phyloP scores from a whole-genome alignment of 1,140 invertebrate genomes.

The Brachionus angularis region DNA sequence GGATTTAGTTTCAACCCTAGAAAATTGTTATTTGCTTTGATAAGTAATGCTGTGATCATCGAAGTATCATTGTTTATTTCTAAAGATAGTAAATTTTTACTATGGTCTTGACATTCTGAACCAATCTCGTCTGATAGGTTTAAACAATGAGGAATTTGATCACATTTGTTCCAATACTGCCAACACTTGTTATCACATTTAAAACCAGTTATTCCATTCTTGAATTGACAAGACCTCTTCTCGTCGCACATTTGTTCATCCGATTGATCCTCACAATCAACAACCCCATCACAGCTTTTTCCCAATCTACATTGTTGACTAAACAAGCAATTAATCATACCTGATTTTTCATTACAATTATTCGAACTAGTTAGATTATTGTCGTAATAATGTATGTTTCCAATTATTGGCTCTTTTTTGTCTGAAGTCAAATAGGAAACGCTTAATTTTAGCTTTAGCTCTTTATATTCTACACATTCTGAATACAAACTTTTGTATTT shows the following conservation, averaged over 20 bases:
- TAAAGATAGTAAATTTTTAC: too few relatives aligned
- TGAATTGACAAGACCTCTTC: background rate
- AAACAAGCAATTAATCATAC: background rate
- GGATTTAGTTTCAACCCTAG: background rate
- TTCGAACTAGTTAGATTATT: background rate
- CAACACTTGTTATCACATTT: background rate
- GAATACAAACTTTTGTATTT: background rate
- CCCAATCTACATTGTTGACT: background rate
- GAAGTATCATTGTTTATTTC: too few relatives aligned
- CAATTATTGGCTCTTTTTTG: background rate
- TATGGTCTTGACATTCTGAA: background rate
- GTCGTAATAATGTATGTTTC: background rate
- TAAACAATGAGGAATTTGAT: background rate
- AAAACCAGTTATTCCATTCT: background rate
- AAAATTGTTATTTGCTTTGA: background rate
- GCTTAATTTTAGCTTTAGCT: background rate
- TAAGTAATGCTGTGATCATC: too few relatives aligned
- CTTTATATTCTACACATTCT: background rate
- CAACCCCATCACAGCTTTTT: background rate
- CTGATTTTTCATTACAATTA: background rate
- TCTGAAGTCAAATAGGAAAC: background rate
- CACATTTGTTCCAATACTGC: conserved; percentile 20
- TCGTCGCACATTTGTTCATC: background rate
- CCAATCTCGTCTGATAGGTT: background rate
- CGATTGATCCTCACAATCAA: conserved; percentile 3